A percentile compares a stretch with the other conserved stretches of the same genome.
Conservation (phyloP, 2,113 vertebrate genomes). For the Rana temporaria region DNA sequence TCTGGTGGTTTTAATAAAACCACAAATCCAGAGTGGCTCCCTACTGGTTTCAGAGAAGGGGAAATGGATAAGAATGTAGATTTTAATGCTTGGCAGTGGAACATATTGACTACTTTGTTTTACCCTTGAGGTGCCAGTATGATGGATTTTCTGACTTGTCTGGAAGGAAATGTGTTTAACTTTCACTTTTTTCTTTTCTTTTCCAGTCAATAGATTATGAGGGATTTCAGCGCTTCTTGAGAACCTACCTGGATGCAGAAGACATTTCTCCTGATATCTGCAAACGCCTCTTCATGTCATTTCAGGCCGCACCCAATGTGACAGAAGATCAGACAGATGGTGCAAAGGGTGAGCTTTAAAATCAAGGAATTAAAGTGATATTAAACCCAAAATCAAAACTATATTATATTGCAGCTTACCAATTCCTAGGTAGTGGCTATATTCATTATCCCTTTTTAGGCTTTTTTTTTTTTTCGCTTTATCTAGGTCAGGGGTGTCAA, state of each 20-base stretch:
- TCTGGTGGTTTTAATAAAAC: background rate
- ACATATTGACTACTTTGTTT: too few relatives aligned
- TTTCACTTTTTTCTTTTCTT: background rate
- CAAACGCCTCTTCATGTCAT: slow-evolving; percentile 83
- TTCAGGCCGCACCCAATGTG: slow-evolving; percentile 74
- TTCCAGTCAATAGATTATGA: slow-evolving; percentile 80
- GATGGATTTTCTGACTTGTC: background rate
- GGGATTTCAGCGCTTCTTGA: slow-evolving; percentile 84
- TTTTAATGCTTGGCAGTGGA: background rate
- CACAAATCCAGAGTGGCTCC: background rate
- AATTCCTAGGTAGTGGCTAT: too few relatives aligned
- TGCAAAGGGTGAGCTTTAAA: slow-evolving; percentile 15
- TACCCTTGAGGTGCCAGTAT: too few relatives aligned
- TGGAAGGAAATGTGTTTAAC: background rate
- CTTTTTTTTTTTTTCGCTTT: too few relatives aligned
- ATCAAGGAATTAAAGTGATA: background rate
- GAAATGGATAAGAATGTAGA: background rate
- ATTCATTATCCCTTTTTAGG: too few relatives aligned
- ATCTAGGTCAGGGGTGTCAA: too few relatives aligned
- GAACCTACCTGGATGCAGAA: slow-evolving; percentile 82
- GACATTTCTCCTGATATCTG: slow-evolving; percentile 79
- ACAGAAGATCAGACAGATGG: slow-evolving; percentile 18
- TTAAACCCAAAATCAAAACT: too few relatives aligned
- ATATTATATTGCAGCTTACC: too few relatives aligned
- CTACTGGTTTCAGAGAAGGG: background rate